Evolutionary conservation across 2,888 invertebrate species (phyloP).

Genomic region (Papilio protenor): DNA sequence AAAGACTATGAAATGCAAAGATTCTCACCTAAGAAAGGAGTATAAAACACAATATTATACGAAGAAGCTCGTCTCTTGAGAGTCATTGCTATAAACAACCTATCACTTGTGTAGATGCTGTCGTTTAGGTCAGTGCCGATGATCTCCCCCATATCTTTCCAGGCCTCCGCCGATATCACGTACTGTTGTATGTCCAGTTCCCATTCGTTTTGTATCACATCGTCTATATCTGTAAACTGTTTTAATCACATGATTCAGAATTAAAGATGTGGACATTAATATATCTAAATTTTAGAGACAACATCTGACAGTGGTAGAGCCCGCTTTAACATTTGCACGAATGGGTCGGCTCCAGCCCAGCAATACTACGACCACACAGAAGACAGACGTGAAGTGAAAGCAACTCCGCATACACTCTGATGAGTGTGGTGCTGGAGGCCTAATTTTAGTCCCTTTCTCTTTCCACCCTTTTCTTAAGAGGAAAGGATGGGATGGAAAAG

Average conservation of each 20-base stretch:
- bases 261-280: not conserved
- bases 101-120: slow-evolving; percentile 62
- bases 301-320: no score
- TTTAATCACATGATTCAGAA: not conserved
- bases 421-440: no score
- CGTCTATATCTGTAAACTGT: slow-evolving; percentile 65
- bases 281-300: not conserved
- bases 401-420: no score
- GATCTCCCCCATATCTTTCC: slow-evolving; percentile 51
- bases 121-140: slow-evolving; percentile 56
- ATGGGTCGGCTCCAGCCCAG: no score
- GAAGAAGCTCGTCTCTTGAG: slow-evolving; percentile 63
- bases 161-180: slow-evolving; percentile 52
- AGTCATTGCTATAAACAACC: slow-evolving; percentile 58
- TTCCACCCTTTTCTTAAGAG: no score
- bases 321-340: no score
- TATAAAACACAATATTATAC: slow-evolving; percentile 73
- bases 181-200: slow-evolving; percentile 50
- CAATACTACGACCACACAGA: no score
- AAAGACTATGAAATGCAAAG: not conserved
- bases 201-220: slow-evolving; percentile 65
- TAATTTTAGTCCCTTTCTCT: no score
- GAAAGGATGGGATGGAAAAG: no score
- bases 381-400: no score
- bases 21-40: slow-evolving; percentile 72